Evolutionary conservation across 2,888 invertebrate genomes (phyloP).

Genomic region (Stomorhina lunata): DNA sequence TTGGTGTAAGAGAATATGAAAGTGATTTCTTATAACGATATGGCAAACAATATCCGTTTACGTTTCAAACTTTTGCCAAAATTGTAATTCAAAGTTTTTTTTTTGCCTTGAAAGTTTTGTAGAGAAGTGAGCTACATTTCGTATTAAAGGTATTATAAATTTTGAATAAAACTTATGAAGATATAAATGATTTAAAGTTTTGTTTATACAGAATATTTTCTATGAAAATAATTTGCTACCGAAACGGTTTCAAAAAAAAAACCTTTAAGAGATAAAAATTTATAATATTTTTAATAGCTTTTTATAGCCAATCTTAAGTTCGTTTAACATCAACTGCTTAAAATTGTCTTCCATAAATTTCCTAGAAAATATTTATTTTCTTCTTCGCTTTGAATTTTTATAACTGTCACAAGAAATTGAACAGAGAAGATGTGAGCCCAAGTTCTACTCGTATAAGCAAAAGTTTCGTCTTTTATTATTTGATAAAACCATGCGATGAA

Average conservation of each 20-base stretch:
- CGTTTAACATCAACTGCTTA: too few species aligned
- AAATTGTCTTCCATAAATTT: too few species aligned
- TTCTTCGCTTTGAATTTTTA: too few species aligned
- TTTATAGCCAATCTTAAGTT: too few species aligned
- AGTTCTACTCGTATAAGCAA: neutral
- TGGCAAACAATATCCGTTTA: slow-evolving; percentile 37
- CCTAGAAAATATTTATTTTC: too few species aligned
- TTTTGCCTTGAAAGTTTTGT: slow-evolving; percentile 3
- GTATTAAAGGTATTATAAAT: neutral
- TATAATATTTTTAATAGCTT: too few species aligned
- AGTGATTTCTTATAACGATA: slow-evolving; percentile 23
- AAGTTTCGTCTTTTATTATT: slow-evolving; percentile 43
- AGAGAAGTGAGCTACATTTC: neutral
- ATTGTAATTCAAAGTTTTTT: neutral
- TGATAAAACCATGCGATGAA: neutral
- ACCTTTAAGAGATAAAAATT: too few species aligned
- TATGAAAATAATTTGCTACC: too few species aligned
- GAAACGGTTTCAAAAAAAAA: too few species aligned
- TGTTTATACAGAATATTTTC: too few species aligned
- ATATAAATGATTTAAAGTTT: neutral
- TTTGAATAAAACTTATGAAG: neutral
- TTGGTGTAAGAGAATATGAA: neutral
- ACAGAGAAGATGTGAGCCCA: neutral
- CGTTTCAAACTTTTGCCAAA: slow-evolving; percentile 24
- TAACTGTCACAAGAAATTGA: too few species aligned